phyloP scores from a whole-genome alignment of 1,140 invertebrate genomes.

The Lanistes nyassanus region DNA sequence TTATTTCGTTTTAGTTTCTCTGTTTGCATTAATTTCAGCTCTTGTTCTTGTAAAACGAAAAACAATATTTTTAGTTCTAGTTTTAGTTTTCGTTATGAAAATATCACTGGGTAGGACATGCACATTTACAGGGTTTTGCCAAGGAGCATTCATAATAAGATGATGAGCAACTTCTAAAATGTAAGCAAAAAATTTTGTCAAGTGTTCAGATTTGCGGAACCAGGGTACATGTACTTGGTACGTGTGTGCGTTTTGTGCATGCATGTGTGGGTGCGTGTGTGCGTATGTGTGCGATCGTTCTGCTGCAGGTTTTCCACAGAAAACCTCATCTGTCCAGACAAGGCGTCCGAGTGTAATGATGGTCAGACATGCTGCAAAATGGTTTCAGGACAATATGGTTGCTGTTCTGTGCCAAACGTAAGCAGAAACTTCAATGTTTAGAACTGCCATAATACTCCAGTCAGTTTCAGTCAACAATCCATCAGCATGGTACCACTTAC shows the following conservation, averaged over 20 bases:
- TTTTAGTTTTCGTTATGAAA: not conserved
- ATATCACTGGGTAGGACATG: not conserved
- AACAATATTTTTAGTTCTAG: too few species aligned
- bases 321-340: slow-evolving; percentile 46
- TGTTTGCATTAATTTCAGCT: too few species aligned
- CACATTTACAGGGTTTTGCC: not conserved
- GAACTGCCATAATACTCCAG: too few species aligned
- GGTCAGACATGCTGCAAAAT: slow-evolving; percentile 65
- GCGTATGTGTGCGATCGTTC: too few species aligned
- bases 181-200: not conserved
- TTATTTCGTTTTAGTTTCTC: too few species aligned
- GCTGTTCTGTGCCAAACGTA: slow-evolving; percentile 65
- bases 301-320: not conserved
- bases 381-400: slow-evolving; percentile 57
- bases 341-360: slow-evolving; percentile 56
- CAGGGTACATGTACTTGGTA: too few species aligned
- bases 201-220: not conserved
- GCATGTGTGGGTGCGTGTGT: not conserved
- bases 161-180: not conserved
- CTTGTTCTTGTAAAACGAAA: too few species aligned
- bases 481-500: too few species aligned
- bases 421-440: slow-evolving; percentile 1
- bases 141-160: not conserved
- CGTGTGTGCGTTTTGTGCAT: slow-evolving; percentile 2
- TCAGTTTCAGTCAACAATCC: too few species aligned